These are phyloP conservation scores for Melanostoma scalare DNA, from an alignment of 2,888 invertebrate genomes.

Conservation along the genomic window DNA sequence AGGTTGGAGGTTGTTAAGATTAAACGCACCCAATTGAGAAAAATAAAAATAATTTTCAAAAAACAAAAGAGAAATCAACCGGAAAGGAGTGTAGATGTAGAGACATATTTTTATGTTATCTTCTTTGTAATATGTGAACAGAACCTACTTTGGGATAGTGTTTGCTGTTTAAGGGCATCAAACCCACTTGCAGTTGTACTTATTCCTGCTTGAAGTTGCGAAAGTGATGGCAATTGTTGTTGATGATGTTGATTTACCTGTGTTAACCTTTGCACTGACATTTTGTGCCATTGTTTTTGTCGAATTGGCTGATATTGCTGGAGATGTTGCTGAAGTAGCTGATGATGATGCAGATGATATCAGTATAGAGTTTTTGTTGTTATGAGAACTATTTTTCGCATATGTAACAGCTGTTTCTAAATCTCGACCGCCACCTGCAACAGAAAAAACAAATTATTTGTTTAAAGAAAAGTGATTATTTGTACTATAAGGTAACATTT, in stretches of 20 bases:
- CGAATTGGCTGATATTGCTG: constrained; percentile 59
- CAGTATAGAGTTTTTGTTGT: constrained; percentile 74
- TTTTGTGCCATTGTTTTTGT: constrained; percentile 80
- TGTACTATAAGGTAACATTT: too few relatives aligned
- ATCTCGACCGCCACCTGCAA: constrained; percentile 92
- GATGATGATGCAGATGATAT: constrained; percentile 73
- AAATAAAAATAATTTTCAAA: too few relatives aligned
- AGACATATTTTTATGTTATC: not conserved
- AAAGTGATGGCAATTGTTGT: constrained; percentile 42
- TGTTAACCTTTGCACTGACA: constrained; percentile 57
- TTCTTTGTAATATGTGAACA: not conserved
- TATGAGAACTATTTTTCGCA: constrained; percentile 81
- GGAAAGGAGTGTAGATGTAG: not conserved
- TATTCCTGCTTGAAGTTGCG: constrained; percentile 57
- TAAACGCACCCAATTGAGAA: too few relatives aligned
- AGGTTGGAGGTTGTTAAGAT: not conserved
- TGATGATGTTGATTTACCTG: constrained; percentile 72
- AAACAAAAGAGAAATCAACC: too few relatives aligned
- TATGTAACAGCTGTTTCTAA: constrained; percentile 90
- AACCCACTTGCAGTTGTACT: constrained; percentile 58
- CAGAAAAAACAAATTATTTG: constrained; percentile 41
- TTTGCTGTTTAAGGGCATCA: constrained; percentile 66
- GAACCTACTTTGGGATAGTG: constrained; percentile 62
- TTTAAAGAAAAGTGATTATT: too few relatives aligned
- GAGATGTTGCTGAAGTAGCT: constrained; percentile 47